Base-by-base conservation (phyloP, 2,113 vertebrate species). In the Catagonus wagneri region DNA sequence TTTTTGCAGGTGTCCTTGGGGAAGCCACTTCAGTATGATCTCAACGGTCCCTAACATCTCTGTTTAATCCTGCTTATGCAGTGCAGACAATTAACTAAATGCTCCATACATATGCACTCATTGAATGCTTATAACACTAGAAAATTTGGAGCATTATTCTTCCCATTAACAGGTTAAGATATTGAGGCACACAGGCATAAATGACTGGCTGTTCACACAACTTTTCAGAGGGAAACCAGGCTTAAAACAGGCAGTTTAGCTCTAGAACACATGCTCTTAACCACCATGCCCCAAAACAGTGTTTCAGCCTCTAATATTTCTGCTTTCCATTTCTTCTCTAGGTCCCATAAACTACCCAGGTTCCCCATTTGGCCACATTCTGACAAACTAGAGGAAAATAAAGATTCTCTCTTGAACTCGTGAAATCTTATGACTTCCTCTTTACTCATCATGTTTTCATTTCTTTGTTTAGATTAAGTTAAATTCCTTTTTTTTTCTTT, bases 401-500 rank as follows among this genome's bases (percentile, higher is more conserved):
- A 93, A 68, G 27, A 75, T 87, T 66, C 4, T n/a, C 50, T 84
- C 52, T 89, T 54, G 25, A 68, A 78, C 16, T 56, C 36, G 36
- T 76, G 83, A 95, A 97, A 84, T 76, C 44, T 63, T 34, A 71
- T 17, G 65, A 83, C 63, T 93, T 95, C 65, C 61, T 95, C 74
- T 71, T 92, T 75, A 78, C 29, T 34, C 10, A n/a, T 13, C 25
- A 74, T 13, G 23, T 44, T 94, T 92, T 63, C 25, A 61, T 85
- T 93, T 92, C 63, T 93, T 90, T 83, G 3, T 90, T 3, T 19
- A 81, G 81, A 80, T 58, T 65, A 13, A 89, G 75, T 22, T 92
- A 54, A 32, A 7, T 78, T 92, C 34, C 54, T 93, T 96, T 84
- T 44, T 44, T 44, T 44, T 44, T 44, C 44, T 44, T 8, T 44